phyloP scores from a whole-genome alignment of 1,140 invertebrate genomes.

The Bombus difficillimus region DNA sequence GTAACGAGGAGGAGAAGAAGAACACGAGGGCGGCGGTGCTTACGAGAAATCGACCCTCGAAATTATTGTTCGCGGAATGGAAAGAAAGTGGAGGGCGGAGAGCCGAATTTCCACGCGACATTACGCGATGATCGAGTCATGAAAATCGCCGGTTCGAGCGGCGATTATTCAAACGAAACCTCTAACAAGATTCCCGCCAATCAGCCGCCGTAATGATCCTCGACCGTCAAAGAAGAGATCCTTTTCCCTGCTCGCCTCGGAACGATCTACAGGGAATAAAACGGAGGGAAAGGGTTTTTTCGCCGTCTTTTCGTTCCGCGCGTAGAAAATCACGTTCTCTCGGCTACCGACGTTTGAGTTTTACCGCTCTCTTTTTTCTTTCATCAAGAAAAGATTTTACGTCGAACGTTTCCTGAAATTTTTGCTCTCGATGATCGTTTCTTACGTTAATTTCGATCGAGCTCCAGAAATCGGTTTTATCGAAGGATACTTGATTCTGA shows the following conservation, averaged over 20 bases:
- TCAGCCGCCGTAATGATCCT: slow-evolving; percentile 77
- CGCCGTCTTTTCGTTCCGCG: slow-evolving; percentile 40
- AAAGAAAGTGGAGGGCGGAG: slow-evolving; percentile 41
- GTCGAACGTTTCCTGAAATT: not conserved
- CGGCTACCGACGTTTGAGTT: not conserved
- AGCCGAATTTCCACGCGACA: slow-evolving; percentile 78
- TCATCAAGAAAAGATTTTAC: not conserved
- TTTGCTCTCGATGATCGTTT: not conserved
- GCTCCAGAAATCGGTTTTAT: not conserved
- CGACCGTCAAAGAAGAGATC: slow-evolving; percentile 60
- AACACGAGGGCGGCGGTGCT: slow-evolving; percentile 22
- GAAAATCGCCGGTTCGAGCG: slow-evolving; percentile 78
- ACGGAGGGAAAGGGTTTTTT: slow-evolving; percentile 37
- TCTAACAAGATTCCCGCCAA: slow-evolving; percentile 81
- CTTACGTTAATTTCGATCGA: too few relatives aligned
- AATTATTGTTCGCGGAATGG: slow-evolving; percentile 69
- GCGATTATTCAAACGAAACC: slow-evolving; percentile 82
- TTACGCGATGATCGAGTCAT: slow-evolving; percentile 80
- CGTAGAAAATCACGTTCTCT: slow-evolving; percentile 14
- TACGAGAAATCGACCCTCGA: slow-evolving; percentile 56
- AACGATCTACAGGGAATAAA: slow-evolving; percentile 50
- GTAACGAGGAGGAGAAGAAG: slow-evolving; percentile 76
- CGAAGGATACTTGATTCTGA: not conserved
- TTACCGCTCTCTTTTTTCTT: not conserved
- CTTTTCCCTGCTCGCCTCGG: slow-evolving; percentile 31